Evolutionary conservation across 35 echinoderm and acorn worm species (phyloP).

Genomic region (Diadema setosum): DNA sequence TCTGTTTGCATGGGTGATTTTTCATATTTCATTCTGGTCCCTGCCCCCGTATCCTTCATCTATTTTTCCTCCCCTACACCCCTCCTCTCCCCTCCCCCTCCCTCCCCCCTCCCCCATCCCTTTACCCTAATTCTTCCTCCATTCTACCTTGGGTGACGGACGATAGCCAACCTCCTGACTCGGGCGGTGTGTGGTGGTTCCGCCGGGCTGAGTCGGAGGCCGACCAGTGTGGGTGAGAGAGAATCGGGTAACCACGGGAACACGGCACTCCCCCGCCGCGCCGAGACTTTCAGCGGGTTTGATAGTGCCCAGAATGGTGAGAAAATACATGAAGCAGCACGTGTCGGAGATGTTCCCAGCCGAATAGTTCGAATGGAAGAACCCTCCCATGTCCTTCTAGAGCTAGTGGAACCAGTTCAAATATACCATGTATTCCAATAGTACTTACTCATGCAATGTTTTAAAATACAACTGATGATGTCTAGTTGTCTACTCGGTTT

Average conservation of each 20-base stretch:
- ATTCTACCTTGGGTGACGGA: neutral
- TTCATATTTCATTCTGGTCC: too few relatives aligned
- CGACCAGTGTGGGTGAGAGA: constrained; percentile 83
- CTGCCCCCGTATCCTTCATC: neutral
- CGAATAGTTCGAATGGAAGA: too few relatives aligned
- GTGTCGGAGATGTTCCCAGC: too few relatives aligned
- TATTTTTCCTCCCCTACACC: neutral
- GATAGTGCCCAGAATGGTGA: constrained; percentile 55
- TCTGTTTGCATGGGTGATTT: too few relatives aligned
- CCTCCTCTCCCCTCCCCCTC: neutral
- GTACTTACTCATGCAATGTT: neutral
- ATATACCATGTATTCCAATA: neutral
- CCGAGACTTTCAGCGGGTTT: constrained; percentile 96
- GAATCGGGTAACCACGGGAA: constrained; percentile 34
- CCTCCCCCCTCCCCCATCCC: neutral
- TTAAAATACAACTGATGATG: neutral
- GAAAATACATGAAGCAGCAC: too few relatives aligned
- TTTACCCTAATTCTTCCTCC: neutral
- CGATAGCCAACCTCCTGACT: constrained; percentile 28
- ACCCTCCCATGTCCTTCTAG: too few relatives aligned
- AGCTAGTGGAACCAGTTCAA: too few relatives aligned
- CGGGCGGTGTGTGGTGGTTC: constrained; percentile 15
- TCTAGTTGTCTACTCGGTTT: too few relatives aligned
- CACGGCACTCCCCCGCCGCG: constrained; percentile 65
- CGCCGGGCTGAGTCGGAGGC: constrained; percentile 53